A percentile compares a stretch with the other conserved stretches of the same genome.
phyloP scores from a whole-genome alignment of 2,113 vertebrate species.

The Hippoglossus stenolepis region DNA sequence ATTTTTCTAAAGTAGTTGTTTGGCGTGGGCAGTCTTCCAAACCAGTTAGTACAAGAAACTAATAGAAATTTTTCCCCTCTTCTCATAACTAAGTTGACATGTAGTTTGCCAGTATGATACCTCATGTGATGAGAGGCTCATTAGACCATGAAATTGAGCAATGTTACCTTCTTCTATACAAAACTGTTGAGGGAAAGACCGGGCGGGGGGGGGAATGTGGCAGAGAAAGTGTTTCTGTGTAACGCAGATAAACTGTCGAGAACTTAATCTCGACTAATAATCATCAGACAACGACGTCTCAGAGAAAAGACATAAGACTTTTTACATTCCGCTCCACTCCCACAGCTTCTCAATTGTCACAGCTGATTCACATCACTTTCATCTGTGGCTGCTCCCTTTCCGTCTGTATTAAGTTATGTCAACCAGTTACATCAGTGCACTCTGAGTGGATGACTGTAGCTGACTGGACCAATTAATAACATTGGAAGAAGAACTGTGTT shows the following conservation, averaged over 20 bases:
- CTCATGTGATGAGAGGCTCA: conserved; percentile 57
- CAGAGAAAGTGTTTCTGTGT: neutral
- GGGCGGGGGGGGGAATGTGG: conserved; percentile 2
- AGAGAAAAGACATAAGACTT: neutral
- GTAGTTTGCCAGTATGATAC: conserved; percentile 57
- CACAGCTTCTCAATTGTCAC: no score
- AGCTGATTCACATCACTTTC: neutral
- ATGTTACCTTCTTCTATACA: conserved; percentile 54
- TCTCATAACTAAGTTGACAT: conserved; percentile 60
- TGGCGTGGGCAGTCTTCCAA: conserved; percentile 40
- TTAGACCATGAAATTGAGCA: conserved; percentile 78
- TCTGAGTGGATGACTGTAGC: neutral
- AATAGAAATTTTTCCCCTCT: conserved; percentile 47
- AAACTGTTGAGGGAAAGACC: neutral
- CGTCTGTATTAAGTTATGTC: no score
- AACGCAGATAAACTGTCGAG: neutral
- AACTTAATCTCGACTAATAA: neutral
- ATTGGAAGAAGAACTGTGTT: no score
- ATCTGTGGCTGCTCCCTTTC: neutral
- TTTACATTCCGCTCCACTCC: neutral
- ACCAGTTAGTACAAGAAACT: conserved; percentile 39
- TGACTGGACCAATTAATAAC: neutral
- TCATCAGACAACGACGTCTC: neutral
- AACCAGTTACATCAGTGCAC: no score
- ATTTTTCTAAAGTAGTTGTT: conserved; percentile 21